A percentile compares a stretch with the other conserved stretches of the same genome.
phyloP scores from a whole-genome alignment of 2,888 invertebrate genomes.

The Apamea crenata region DNA sequence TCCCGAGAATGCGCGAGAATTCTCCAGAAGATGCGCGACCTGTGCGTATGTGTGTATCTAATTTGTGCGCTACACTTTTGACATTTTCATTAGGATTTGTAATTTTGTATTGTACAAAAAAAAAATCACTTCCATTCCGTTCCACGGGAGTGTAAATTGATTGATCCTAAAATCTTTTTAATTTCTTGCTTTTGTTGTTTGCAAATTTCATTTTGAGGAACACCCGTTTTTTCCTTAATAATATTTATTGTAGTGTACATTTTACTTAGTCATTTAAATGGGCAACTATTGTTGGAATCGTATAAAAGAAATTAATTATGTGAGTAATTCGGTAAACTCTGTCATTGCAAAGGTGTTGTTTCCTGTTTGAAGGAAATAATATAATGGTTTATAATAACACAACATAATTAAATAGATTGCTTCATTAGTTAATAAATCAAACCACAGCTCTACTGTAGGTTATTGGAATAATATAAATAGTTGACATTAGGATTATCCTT shows the following conservation, averaged over 20 bases:
- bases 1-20: too few relatives aligned
- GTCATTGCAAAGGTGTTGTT: slow-evolving; percentile 10
- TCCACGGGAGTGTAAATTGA: too few relatives aligned
- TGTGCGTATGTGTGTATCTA: too few relatives aligned
- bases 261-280: slow-evolving; percentile 3
- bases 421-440: neutral
- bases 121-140: too few relatives aligned
- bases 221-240: neutral
- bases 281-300: neutral
- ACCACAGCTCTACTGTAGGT: neutral
- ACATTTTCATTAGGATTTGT: too few relatives aligned
- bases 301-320: neutral
- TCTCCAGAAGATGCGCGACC: too few relatives aligned
- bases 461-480: neutral
- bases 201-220: neutral
- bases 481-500: neutral
- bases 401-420: neutral
- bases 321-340: neutral
- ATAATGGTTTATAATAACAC: neutral
- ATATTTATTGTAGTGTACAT: neutral
- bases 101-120: too few relatives aligned
- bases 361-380: slow-evolving; percentile 15
- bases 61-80: too few relatives aligned
- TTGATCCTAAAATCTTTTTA: too few relatives aligned
- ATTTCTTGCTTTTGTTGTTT: neutral